Conservation (phyloP, 2,888 invertebrate genomes). For the Conistra vaccinii region DNA sequence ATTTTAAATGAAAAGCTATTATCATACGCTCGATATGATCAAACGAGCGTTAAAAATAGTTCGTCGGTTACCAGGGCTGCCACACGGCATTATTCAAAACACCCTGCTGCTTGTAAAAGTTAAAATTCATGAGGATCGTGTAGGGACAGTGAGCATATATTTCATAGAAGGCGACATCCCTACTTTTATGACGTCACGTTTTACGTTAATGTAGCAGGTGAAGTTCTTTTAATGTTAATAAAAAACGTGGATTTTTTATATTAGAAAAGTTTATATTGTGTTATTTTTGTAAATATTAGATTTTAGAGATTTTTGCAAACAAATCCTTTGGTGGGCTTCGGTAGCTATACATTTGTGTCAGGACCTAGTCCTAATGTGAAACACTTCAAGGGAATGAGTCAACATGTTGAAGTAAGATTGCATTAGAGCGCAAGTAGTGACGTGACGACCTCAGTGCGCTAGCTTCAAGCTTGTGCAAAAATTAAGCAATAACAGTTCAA, state of each 20-base stretch:
- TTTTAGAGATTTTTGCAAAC: not conserved
- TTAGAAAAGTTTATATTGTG: constrained; percentile 16
- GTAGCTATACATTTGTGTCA: not conserved
- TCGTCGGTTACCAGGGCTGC: constrained; percentile 65
- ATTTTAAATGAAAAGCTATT: constrained; percentile 59
- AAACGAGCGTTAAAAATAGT: constrained; percentile 68
- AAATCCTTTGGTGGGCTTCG: not conserved
- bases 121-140: constrained; percentile 86
- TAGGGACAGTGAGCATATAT: constrained; percentile 76
- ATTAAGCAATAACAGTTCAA: constrained; percentile 27
- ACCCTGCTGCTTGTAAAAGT: constrained; percentile 74
- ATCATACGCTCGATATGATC: constrained; percentile 65
- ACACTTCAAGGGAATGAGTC: constrained; percentile 9
- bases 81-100: constrained; percentile 80
- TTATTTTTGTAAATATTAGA: constrained; percentile 9
- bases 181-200: constrained; percentile 85
- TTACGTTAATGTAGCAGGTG: constrained; percentile 74
- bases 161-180: constrained; percentile 74
- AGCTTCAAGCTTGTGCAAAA: constrained; percentile 21
- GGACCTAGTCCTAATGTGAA: too few relatives aligned
- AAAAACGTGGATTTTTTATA: constrained; percentile 58
- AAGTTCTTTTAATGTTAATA: constrained; percentile 72
- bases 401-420: not conserved
- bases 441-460: not conserved
- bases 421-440: not conserved